These are phyloP conservation scores for Lasioglossum leucozonium DNA, from an alignment of 2,888 invertebrate species.

Conservation along the genomic window DNA sequence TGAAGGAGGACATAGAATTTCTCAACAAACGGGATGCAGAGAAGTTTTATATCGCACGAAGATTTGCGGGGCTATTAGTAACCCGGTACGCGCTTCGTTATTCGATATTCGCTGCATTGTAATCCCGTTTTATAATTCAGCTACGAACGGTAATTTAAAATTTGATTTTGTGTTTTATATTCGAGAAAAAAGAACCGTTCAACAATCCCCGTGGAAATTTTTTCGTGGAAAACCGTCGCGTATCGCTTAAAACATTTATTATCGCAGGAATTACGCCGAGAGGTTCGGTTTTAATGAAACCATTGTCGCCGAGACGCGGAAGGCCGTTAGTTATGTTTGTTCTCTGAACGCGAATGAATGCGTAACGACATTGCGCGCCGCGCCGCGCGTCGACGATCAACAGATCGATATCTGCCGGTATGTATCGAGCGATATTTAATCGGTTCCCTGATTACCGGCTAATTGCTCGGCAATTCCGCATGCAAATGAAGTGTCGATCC, in stretches of 20 bases:
- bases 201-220: not conserved
- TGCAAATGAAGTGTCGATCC: constrained; percentile 3
- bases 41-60: too few relatives aligned
- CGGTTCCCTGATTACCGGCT: constrained; percentile 24
- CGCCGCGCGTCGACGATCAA: constrained; percentile 18
- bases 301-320: not conserved
- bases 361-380: not conserved
- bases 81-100: not conserved
- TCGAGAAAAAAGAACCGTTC: not conserved
- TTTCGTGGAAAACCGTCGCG: not conserved
- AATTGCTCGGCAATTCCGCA: not conserved
- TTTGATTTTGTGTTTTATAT: too few relatives aligned
- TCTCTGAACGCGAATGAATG: not conserved
- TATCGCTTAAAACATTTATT: not conserved
- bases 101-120: not conserved
- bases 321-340: not conserved
- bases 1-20: not conserved
- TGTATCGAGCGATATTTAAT: constrained; percentile 5
- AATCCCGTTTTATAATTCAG: not conserved
- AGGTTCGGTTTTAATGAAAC: not conserved
- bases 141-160: not conserved
- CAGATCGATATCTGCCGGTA: not conserved
- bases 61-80: not conserved
- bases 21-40: too few relatives aligned
- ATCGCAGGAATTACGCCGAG: not conserved